Conservation (phyloP, 92 coral and sea anemone genomes). For the Epizoanthus illoricatus region DNA sequence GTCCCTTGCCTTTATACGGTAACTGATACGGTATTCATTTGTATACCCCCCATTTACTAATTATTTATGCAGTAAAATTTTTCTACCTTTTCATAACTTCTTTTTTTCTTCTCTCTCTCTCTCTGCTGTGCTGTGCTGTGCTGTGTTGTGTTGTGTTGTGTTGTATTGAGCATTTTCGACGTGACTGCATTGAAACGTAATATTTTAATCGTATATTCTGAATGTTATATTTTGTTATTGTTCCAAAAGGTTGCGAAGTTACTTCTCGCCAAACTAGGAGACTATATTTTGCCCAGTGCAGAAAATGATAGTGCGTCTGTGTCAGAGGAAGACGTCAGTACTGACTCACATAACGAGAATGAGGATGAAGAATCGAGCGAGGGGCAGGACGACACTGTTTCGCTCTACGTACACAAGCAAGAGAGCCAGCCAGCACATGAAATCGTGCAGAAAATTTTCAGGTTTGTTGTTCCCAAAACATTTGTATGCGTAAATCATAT, state of each 20-base stretch:
- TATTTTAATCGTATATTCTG: not conserved
- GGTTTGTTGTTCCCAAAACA: conserved; percentile 44
- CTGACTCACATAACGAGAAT: conserved; percentile 17
- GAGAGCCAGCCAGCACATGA: conserved; percentile 89
- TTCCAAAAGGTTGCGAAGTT: conserved; percentile 68
- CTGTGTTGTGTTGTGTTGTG: too few species aligned
- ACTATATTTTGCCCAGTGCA: conserved; percentile 72
- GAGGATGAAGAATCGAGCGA: conserved; percentile 7
- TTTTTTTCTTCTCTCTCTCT: too few species aligned
- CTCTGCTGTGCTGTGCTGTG: too few species aligned
- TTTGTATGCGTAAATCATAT: too few species aligned
- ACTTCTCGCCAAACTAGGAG: conserved; percentile 84
- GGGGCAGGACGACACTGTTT: conserved; percentile 43
- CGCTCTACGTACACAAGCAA: conserved; percentile 81
- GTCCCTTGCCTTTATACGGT: too few species aligned
- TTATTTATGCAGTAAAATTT: too few species aligned
- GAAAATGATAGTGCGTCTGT: conserved; percentile 46
- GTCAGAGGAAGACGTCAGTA: conserved; percentile 23
- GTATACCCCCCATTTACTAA: too few species aligned
- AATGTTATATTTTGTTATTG: too few species aligned
- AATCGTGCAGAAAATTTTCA: conserved; percentile 87
- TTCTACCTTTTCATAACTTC: too few species aligned
- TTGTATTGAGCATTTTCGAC: too few species aligned
- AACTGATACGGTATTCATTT: too few species aligned
- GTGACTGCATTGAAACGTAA: too few species aligned